A percentile compares a stretch with the other conserved stretches of the same genome.
phyloP scores from a whole-genome alignment of 2,888 invertebrate genomes.

The Acrocyrtus sp. region DNA sequence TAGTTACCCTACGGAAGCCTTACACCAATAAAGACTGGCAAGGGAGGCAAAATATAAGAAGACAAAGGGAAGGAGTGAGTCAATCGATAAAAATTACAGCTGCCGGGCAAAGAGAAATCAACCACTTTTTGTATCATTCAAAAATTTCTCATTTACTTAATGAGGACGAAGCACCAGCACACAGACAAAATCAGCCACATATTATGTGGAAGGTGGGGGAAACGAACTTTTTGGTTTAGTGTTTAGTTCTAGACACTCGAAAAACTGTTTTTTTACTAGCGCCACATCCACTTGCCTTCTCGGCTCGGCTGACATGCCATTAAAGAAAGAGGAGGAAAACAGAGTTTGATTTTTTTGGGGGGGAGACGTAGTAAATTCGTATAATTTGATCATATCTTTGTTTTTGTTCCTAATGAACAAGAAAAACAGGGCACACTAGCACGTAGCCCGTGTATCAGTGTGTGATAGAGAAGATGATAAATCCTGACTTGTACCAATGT shows the following conservation, averaged over 20 bases:
- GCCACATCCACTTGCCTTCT: neutral
- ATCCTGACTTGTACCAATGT: neutral
- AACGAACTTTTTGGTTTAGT: neutral
- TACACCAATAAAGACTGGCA: too few species aligned
- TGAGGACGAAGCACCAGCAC: too few species aligned
- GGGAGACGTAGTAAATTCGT: neutral
- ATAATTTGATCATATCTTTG: neutral
- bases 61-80: constrained; percentile 8
- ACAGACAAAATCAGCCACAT: too few species aligned
- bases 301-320: neutral
- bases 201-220: too few species aligned
- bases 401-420: constrained; percentile 19
- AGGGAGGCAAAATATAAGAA: neutral
- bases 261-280: neutral
- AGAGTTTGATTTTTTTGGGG: too few species aligned
- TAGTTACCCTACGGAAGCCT: too few species aligned
- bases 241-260: neutral
- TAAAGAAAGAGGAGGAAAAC: too few species aligned
- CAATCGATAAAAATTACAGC: constrained; percentile 23
- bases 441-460: too few species aligned
- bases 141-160: too few species aligned
- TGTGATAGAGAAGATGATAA: too few species aligned
- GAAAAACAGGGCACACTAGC: constrained; percentile 18
- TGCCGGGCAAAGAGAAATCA: constrained; percentile 13
- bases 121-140: neutral